Base-by-base conservation (phyloP, 2,888 invertebrate genomes). In the Drosophila infuscata region DNA sequence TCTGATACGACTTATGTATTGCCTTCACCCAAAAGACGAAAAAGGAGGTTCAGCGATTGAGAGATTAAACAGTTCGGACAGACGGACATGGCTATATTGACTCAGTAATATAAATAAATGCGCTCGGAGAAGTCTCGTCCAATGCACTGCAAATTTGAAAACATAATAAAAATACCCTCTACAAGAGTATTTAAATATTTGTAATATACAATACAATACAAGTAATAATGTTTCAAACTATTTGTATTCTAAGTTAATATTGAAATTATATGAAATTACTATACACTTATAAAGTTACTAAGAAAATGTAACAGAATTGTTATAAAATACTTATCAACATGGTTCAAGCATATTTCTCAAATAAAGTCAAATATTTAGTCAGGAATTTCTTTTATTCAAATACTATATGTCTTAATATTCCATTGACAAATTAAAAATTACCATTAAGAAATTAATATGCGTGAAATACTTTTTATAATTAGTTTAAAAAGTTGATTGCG, bases 401-500 rank as follows among this genome's bases (percentile, higher is more conserved):
- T 32, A 59, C 58, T 33, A 33, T 36, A n/a, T 32, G 41, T 64
- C 53, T 43, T 58, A 58, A 20, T 38, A 62, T 35, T 62, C 41
- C 12, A 33, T 25, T 56, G 41, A 57, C 57, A 57, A 15, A 33
- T 33, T n/a, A 43, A n/a, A 62, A 43, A 57, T 17, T 38, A 30
- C 15, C 7, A 12, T 57, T 15, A 57, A 15, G 29, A 30, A 57
- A 20, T 57, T 25, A 57, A 35, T 33, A 35, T 35, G n/a, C 33
- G 25, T 29, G 25, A 61, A 53, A 66, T 74, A 74, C 74, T 62
- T 59, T 67, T 59, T 36, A 51, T 60, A 57, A 25, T 60, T 57
- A 60, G 30, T 60, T 63, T 38, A 20, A 33, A 41, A 25, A 36
- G 15, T 51, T 56, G 36, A 74, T 74, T 76, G 58, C 61, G 65